Base-by-base conservation (phyloP, 2,797 vertebrate species). In the Periparus ater region DNA sequence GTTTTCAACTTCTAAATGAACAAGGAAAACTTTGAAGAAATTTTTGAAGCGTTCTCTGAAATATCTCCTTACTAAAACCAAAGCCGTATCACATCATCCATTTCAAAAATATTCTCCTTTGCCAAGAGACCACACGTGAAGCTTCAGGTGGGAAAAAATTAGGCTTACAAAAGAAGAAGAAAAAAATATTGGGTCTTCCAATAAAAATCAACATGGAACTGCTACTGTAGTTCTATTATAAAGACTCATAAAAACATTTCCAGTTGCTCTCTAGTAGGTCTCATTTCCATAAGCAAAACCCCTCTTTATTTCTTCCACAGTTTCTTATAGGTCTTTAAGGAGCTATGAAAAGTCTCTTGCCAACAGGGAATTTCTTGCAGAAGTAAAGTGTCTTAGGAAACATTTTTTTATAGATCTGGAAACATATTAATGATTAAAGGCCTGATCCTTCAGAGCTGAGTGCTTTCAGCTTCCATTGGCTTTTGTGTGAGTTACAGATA, bases 351-450 rank as follows among this genome's bases (percentile, higher is more conserved):
- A 96, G 54, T 91, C 80, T 89, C 75, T 92, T 87, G 91, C 96
- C 94, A 97, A 92, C 65, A 96, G 95, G 90, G 95, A 97, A 96
- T 94, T 95, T 96, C 97, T 96, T 95, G 94, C 58, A 95, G 85
- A 96, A 96, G 89, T 89, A 90, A 86, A 96, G 81, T 84, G 91
- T 92, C 87, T 95, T 96, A 94, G 92, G 94, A 94, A 97, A 97
- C 34, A 30, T 92, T 91, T 91, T 97, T 97, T 95, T 89, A 94
- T 94, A 91, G 84, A 88, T 93, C 89, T 97, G 96, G 89, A 97
- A 96, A 95, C 74, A 75, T 93, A 96, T 93, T 97, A 91, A 81
- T 62, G 70, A 96, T 79, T 94, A 89, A 90, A 93, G 61, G 20
- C n/a, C 71, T 91, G 71, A 87, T 95, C 73, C 88, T 93, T 88